A percentile compares a stretch with the other conserved stretches of the same genome.
phyloP scores from a whole-genome alignment of 2,797 vertebrate species.

The Propithecus deckenii region DNA sequence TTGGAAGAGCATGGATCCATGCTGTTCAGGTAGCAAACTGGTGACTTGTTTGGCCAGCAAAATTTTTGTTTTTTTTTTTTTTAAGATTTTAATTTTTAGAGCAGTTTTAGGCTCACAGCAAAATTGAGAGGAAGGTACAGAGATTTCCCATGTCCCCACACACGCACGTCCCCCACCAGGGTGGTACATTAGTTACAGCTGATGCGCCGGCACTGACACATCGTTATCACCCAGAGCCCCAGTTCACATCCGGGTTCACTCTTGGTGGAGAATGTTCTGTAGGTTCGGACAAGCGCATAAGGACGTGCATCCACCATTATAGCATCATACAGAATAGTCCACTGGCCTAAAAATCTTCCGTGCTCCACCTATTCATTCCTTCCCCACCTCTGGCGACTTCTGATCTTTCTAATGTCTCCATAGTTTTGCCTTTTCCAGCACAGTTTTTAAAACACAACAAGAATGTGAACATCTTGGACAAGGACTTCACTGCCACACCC shows the following conservation, averaged over 20 bases:
- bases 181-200: background rate
- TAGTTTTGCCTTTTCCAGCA: background rate
- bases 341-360: background rate
- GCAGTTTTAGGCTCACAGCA: background rate
- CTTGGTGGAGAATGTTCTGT: background rate
- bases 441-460: background rate
- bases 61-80: background rate
- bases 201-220: background rate
- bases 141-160: background rate
- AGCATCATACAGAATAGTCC: background rate
- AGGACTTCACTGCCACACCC: too few species aligned
- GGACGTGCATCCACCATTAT: too few species aligned
- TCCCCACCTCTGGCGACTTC: background rate
- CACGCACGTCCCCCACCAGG: background rate
- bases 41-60: background rate
- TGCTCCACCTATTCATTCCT: accelerated
- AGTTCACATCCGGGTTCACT: background rate
- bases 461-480: background rate
- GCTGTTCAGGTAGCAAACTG: background rate
- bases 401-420: background rate
- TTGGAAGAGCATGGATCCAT: background rate
- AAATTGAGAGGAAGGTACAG: background rate
- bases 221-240: background rate
- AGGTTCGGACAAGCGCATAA: background rate
- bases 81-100: background rate